Evolutionary conservation across 64 coral and sea anemone genomes (phyloP).

Genomic region (Actinia tenebrosa): DNA sequence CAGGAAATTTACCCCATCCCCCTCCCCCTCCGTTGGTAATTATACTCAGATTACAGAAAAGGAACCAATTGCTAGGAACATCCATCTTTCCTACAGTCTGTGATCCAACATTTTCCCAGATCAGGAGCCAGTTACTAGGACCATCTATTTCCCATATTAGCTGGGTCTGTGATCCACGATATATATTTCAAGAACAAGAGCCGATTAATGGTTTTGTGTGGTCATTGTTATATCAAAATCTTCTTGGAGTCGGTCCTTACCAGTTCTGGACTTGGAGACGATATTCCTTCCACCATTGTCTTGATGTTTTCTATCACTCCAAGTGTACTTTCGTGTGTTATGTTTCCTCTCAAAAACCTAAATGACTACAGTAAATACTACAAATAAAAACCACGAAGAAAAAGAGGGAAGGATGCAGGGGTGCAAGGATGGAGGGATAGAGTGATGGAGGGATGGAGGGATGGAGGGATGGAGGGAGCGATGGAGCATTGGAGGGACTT

Average conservation of each 20-base stretch:
- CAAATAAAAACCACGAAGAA: background rate
- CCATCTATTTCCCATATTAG: background rate
- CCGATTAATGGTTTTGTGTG: no score
- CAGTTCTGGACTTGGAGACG: background rate
- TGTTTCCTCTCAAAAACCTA: background rate
- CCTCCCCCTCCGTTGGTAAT: no score
- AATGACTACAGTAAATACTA: background rate
- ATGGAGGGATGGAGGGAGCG: no score
- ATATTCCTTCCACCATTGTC: slow-evolving; percentile 8
- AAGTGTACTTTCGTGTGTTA: background rate
- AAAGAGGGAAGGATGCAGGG: background rate
- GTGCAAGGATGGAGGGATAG: no score
- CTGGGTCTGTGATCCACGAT: no score
- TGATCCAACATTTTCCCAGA: no score
- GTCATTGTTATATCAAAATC: background rate
- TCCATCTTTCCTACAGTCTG: no score
- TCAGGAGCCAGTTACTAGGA: no score
- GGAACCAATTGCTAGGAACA: no score
- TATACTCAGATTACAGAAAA: no score
- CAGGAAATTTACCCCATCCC: no score
- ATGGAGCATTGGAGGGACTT: background rate
- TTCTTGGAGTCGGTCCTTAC: background rate
- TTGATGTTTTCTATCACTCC: slow-evolving; percentile 13
- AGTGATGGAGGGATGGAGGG: background rate
- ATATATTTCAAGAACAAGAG: no score